Evolutionary conservation across 2,113 vertebrate species (phyloP).

Genomic region (Haemorhous mexicanus): DNA sequence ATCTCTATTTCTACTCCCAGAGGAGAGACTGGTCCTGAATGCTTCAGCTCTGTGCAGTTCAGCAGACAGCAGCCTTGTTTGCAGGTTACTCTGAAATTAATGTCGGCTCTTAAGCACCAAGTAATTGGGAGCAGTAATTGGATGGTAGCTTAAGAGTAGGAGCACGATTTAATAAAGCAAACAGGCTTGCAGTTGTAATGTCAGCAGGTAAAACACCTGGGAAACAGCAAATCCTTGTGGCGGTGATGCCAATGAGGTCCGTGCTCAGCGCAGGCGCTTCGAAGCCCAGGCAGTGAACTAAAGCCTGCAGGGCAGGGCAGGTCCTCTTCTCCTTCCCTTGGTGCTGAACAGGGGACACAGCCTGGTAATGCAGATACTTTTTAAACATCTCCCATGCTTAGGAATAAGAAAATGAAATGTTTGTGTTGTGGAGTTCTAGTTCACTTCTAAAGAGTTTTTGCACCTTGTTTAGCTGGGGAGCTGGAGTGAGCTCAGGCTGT

Average conservation of each 20-base stretch:
- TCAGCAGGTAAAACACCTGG: not conserved
- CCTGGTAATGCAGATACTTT: not conserved
- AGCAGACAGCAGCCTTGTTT: not conserved
- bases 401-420: not conserved
- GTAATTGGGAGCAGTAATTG: constrained; percentile 50
- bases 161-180: constrained; percentile 9
- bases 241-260: accelerated
- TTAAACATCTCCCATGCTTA: not conserved
- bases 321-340: not conserved
- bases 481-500: not conserved
- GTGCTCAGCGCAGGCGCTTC: accelerated
- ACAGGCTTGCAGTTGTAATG: not conserved
- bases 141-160: constrained; percentile 21
- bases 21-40: not conserved
- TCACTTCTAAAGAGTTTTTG: not conserved
- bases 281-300: not conserved
- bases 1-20: not conserved
- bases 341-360: not conserved
- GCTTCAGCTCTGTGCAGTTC: not conserved
- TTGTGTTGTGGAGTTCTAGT: not conserved
- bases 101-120: not conserved
- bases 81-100: not conserved
- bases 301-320: not conserved
- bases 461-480: not conserved
- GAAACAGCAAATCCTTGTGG: not conserved